Conservation (phyloP, 2,888 invertebrate species). For the Physocephala rufipes region DNA sequence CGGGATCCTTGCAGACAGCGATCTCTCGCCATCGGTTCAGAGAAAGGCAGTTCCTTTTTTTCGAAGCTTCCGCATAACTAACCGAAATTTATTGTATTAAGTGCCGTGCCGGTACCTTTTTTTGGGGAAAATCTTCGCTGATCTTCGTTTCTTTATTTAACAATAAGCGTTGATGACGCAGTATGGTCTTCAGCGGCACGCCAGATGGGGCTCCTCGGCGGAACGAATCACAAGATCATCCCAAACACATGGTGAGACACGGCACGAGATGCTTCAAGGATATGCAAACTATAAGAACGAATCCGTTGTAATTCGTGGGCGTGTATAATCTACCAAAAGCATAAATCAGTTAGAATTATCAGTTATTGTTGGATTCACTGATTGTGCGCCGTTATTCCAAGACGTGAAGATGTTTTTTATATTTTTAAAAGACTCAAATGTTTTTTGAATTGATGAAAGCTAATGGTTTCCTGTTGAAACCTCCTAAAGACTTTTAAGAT, state of each 20-base stretch:
- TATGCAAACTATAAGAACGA: no score
- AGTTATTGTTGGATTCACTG: background rate
- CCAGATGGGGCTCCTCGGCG: conserved; percentile 7
- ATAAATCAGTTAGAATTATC: conserved; percentile 30
- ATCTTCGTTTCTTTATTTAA: conserved; percentile 45
- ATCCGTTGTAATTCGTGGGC: conserved; percentile 4
- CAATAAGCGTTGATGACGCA: conserved; percentile 27
- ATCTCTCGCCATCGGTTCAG: no score
- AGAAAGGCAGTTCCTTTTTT: conserved; percentile 43
- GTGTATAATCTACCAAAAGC: background rate
- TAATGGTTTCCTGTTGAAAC: no score
- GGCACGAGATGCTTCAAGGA: no score
- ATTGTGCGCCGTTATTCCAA: conserved; percentile 1
- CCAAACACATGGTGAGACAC: conserved; percentile 14
- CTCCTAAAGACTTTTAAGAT: no score
- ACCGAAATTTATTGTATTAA: conserved; percentile 41
- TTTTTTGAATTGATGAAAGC: no score
- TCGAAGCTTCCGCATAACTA: conserved; percentile 23
- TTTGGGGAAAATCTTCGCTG: conserved; percentile 51
- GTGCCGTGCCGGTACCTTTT: conserved; percentile 26
- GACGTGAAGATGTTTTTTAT: no score
- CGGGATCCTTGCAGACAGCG: conserved; percentile 18
- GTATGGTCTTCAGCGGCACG: background rate
- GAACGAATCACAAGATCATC: background rate
- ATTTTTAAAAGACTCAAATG: no score